phyloP scores from a whole-genome alignment of 2,888 invertebrate genomes.

The Trisateles emortualis region DNA sequence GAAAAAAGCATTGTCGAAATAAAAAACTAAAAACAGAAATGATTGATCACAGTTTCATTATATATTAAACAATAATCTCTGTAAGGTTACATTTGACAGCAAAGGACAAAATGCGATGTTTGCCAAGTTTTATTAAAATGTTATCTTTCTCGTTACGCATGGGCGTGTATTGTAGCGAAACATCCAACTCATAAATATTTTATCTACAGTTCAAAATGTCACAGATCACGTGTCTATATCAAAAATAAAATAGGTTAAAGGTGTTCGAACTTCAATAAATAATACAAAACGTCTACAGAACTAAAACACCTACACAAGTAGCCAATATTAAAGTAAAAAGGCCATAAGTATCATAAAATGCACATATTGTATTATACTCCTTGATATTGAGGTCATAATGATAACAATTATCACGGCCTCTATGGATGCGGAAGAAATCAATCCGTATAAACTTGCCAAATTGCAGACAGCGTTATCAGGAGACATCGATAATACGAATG shows the following conservation, averaged over 20 bases:
- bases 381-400: conserved; percentile 67
- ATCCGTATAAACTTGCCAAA: conserved; percentile 66
- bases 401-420: conserved; percentile 76
- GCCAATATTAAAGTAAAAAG: conserved; percentile 48
- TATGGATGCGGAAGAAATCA: conserved; percentile 75
- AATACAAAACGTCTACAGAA: neutral
- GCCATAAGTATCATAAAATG: conserved; percentile 67
- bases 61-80: conserved; percentile 25
- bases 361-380: conserved; percentile 66
- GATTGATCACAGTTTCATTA: conserved; percentile 30
- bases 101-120: conserved; percentile 31
- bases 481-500: conserved; percentile 28
- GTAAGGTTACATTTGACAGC: conserved; percentile 38
- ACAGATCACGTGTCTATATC: conserved; percentile 15
- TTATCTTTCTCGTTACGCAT: conserved; percentile 3
- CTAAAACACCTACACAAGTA: neutral
- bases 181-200: conserved; percentile 11
- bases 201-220: conserved; percentile 17
- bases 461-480: conserved; percentile 52
- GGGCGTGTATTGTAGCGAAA: conserved; percentile 3
- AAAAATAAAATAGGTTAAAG: conserved; percentile 25
- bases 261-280: conserved; percentile 29
- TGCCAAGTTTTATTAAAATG: conserved; percentile 6
- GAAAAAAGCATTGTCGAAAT: too few species aligned
- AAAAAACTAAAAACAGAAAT: conserved; percentile 7